Evolutionary conservation across 2,113 vertebrate genomes (phyloP).

Genomic region (Datnioides undecimradiatus): DNA sequence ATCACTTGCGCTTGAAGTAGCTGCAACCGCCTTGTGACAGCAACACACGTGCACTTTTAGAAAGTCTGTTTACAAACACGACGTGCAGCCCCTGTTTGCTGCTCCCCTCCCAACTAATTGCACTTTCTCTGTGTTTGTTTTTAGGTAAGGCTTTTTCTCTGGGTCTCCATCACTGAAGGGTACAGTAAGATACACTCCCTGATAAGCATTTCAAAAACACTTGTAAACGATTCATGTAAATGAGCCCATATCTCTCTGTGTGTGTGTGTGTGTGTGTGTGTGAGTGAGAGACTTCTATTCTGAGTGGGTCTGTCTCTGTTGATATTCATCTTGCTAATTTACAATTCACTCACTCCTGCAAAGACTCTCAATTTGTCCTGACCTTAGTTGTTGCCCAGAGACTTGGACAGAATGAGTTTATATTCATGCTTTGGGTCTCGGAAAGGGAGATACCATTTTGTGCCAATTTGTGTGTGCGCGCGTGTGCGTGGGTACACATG

Average conservation of each 20-base stretch:
- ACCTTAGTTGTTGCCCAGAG: conserved; percentile 73
- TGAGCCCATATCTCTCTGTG: conserved; percentile 3
- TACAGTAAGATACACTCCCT: conserved; percentile 39
- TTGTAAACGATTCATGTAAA: conserved; percentile 19
- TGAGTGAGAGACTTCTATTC: too few relatives aligned
- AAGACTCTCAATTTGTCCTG: conserved; percentile 70
- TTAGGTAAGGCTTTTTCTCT: conserved; percentile 50
- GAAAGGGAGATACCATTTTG: conserved; percentile 22
- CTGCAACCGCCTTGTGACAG: background rate
- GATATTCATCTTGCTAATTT: conserved; percentile 75
- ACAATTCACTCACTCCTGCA: conserved; percentile 67
- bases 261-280: background rate
- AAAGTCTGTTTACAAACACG: background rate
- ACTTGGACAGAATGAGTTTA: conserved; percentile 59
- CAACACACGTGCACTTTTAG: background rate
- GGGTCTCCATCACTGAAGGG: conserved; percentile 34
- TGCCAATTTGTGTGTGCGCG: conserved; percentile 2
- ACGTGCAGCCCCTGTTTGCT: too few relatives aligned
- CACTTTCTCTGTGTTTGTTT: conserved; percentile 24
- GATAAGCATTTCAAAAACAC: conserved; percentile 13
- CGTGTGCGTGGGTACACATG: background rate
- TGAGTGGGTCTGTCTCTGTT: conserved; percentile 49
- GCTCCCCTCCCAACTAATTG: conserved; percentile 23
- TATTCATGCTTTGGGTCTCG: conserved; percentile 51
- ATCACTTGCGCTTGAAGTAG: background rate